Conservation (phyloP, 2,888 invertebrate genomes). For the Linyphia triangularis region DNA sequence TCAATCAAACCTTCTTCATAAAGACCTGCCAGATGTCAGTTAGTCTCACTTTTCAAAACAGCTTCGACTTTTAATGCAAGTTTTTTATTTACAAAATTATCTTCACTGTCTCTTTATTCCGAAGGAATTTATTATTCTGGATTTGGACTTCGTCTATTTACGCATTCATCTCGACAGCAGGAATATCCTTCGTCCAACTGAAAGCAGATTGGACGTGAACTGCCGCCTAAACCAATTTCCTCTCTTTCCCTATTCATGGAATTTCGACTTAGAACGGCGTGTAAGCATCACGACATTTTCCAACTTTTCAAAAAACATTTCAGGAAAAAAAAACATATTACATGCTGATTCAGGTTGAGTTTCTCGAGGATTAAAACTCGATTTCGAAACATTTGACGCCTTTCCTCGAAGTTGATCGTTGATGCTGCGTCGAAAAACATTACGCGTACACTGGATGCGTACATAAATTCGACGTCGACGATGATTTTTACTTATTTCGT, state of each 20-base stretch:
- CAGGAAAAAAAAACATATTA: not conserved
- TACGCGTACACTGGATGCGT: not conserved
- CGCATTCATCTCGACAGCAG: too few species aligned
- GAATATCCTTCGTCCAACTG: not conserved
- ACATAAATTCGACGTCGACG: slow-evolving; percentile 5
- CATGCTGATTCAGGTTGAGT: not conserved
- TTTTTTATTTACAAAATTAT: too few species aligned
- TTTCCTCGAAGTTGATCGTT: not conserved
- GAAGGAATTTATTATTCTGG: too few species aligned
- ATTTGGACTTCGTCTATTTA: too few species aligned
- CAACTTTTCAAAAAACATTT: not conserved
- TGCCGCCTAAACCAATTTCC: slow-evolving; percentile 16
- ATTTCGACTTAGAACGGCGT: not conserved
- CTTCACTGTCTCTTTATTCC: too few species aligned
- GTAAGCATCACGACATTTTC: not conserved
- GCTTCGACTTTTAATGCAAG: too few species aligned
- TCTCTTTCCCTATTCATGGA: not conserved
- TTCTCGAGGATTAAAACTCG: slow-evolving; percentile 45
- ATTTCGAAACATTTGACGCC: slow-evolving; percentile 50
- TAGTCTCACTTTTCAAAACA: too few species aligned
- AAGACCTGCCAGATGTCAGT: too few species aligned
- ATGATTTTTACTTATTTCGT: not conserved
- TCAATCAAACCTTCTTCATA: too few species aligned
- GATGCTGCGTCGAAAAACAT: not conserved
- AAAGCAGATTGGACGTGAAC: slow-evolving; percentile 17